Base-by-base conservation (phyloP, 2,888 invertebrate genomes). In the Trichogramma evanescens region DNA sequence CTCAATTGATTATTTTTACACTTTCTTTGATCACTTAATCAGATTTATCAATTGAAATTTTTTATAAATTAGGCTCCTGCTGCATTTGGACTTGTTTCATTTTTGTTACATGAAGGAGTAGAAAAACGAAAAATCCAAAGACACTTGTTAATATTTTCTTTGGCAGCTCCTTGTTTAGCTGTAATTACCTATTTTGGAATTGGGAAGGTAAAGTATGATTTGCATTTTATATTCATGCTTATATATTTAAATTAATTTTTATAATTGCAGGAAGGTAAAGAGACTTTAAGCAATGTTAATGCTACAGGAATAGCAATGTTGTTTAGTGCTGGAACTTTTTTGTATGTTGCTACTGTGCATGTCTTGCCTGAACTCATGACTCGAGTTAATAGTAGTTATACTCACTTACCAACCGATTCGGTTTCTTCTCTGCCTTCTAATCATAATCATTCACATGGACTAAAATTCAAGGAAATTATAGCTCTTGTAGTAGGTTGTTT, bases 261-360 rank as follows among this genome's bases (percentile, higher is more conserved):
- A 46, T 26, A 4, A 65, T 77, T 79, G 40, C 87, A 95, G 82
- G 91, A 93, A 75, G 92, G 93, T 70, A 94, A 95, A 74, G 95
- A 95, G 78, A 90, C 90, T 0, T 79, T 96, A 4, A 90, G 90
- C 67, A 89, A 90, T 6, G 84, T 93, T 53, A 95, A 95, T 74
- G 95, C 93, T 2, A 98, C 98, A 40, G 98, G 89, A 58, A 87
- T 98, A 62, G 95, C 98, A 0, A 96, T 99, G 96, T 80, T 99
- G 44, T 99, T 99, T 79, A 97, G 97, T 50, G 99, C 97, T 0
- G 99, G 99, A 0, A 99, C 99, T 9, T 99, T 99, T 80, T 82
- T 99, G 0, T 99, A 98, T 76, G 99, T 99, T 3, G 95, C 99
- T 0, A 98, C 98, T 0, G 97, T 99, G 0, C 99, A 99, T 78